Evolutionary conservation across 2,888 invertebrate genomes (phyloP).

Genomic region (Eudasyphora cyanicolor): DNA sequence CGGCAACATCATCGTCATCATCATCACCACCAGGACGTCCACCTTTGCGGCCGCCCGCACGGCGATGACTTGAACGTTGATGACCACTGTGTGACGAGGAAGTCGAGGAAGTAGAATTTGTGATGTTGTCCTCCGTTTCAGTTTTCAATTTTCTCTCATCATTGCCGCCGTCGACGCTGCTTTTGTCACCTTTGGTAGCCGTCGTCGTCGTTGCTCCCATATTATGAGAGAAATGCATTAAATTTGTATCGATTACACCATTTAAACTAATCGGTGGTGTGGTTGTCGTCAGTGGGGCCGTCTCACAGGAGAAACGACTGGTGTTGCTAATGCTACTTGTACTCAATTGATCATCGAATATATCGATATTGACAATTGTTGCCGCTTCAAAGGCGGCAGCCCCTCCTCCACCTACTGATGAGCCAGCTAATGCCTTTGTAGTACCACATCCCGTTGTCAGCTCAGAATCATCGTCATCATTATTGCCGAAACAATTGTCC

Average conservation of each 20-base stretch:
- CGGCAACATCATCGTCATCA: slow-evolving; percentile 23
- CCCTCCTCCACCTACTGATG: not conserved
- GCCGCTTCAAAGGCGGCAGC: slow-evolving; percentile 77
- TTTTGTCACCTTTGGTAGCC: not conserved
- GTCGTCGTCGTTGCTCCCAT: slow-evolving; percentile 41
- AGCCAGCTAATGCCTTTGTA: no score
- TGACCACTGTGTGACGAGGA: not conserved
- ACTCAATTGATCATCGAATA: slow-evolving; percentile 87
- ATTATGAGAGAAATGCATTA: slow-evolving; percentile 82
- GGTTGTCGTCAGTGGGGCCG: slow-evolving; percentile 81
- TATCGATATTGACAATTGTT: slow-evolving; percentile 83
- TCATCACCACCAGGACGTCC: slow-evolving; percentile 20
- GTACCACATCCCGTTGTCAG: slow-evolving; percentile 71
- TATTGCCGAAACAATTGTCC: slow-evolving; percentile 54
- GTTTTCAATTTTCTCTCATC: not conserved
- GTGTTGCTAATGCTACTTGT: slow-evolving; percentile 92
- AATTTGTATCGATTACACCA: slow-evolving; percentile 80
- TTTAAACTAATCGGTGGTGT: slow-evolving; percentile 87
- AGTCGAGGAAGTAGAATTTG: not conserved
- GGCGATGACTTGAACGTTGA: not conserved
- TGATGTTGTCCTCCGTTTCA: no score
- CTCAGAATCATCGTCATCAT: slow-evolving; percentile 78
- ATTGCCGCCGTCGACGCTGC: not conserved
- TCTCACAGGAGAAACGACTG: slow-evolving; percentile 88
- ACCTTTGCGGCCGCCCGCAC: slow-evolving; percentile 17